Evolutionary conservation across 92 coral and sea anemone genomes (phyloP), one percentile per base, ranked within the genome.

Genomic region (Anthopleura xanthogrammica): DNA sequence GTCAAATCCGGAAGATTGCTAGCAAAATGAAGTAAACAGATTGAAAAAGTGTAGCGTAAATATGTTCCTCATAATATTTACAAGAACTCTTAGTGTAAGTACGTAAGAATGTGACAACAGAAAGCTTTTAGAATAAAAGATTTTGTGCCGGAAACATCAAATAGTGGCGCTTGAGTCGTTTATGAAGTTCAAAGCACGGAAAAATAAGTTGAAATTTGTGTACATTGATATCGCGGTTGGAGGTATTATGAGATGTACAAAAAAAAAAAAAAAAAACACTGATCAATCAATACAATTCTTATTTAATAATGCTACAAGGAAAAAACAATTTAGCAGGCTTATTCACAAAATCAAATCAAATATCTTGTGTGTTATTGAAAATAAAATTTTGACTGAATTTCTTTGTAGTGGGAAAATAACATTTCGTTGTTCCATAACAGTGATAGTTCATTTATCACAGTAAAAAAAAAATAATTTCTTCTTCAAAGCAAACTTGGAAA

Each of bases 131-230:
- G 22, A 65, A 68, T 68, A 36, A 36, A 0, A 36, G 41, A 54
- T 54, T 12, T 68, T 9, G 41, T 9, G 40, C 74, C 74, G 74
- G 74, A 68, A 68, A 68, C 42, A 68, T 68, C 74, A 68, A 68
- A 68, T 29, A 36, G 16, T 68, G 42, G 19, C 74, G 41, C 36
- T 68, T 22, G 6, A 64, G 20, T 20, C 22, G 36, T 10, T 20
- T 64, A 20, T n/a, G 29, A 20, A 20, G 41, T 58, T 58, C 64
- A 58, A 58, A 16, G 72, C 24, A 9, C 11, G 74, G 40, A 68
- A 24, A 68, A 68, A 12, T 12, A 29, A 12, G 74, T 29, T 29
- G 16, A 23, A 23, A 23, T 68, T 29, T 68, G 1, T 68, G 74
- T 68, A 19, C 29, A 62, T n/a, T 62, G 1, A 24, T 12, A 29